Evolutionary conservation across 2,113 vertebrate genomes (phyloP).

Genomic region (Aythya baeri): DNA sequence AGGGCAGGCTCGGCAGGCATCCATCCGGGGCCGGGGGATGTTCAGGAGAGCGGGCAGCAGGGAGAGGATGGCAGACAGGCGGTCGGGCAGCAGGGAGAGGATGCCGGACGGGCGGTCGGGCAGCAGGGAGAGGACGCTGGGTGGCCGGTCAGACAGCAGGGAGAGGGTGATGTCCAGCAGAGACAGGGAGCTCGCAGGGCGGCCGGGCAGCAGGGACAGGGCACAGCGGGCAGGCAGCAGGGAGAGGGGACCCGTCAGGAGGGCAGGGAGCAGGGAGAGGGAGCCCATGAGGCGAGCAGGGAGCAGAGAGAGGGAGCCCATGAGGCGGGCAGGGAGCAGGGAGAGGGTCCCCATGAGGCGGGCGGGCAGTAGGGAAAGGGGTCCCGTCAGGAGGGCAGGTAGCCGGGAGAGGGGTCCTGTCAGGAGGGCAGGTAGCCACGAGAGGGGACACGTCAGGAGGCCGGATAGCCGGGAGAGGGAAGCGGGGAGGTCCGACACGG

Average conservation of each 20-base stretch:
- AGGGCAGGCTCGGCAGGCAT: constrained; percentile 65
- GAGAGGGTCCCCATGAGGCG: constrained; percentile 64
- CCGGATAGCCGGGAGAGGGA: constrained; percentile 75
- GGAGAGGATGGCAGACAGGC: constrained; percentile 73
- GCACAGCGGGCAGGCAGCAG: constrained; percentile 58
- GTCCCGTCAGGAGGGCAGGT: constrained; percentile 33
- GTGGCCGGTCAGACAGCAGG: constrained; percentile 66
- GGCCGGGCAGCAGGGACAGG: constrained; percentile 49
- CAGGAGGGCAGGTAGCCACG: constrained; percentile 60
- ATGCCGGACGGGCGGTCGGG: constrained; percentile 73
- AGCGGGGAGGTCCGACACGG: constrained; percentile 70
- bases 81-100: constrained; percentile 75
- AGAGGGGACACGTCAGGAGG: constrained; percentile 72
- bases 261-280: constrained; percentile 66
- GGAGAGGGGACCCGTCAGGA: constrained; percentile 62
- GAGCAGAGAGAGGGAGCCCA: constrained; percentile 68
- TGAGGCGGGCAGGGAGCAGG: constrained; percentile 51
- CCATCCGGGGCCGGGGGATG: constrained; percentile 69
- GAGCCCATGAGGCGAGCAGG: constrained; percentile 60
- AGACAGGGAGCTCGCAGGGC: constrained; percentile 48
- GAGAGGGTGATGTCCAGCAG: constrained; percentile 70
- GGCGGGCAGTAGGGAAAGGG: constrained; percentile 65
- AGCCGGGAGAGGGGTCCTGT: constrained; percentile 67
- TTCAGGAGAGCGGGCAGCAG: constrained; percentile 75
- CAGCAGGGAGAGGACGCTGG: constrained; percentile 61